These are phyloP conservation scores for Drosophila guanche DNA, from an alignment of 1,140 invertebrate species.

Conservation along the genomic window DNA sequence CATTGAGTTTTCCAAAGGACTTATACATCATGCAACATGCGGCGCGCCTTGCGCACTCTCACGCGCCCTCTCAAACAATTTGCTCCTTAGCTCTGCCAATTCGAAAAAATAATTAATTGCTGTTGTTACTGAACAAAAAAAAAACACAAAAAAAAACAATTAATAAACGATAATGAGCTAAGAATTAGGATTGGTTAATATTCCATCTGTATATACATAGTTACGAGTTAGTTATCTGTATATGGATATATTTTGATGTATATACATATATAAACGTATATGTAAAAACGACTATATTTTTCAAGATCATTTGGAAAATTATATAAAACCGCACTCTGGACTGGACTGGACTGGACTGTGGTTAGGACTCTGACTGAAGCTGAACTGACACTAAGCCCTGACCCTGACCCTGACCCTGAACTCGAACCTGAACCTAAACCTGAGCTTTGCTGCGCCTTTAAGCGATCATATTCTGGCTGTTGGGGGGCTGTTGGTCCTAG, in stretches of 20 bases:
- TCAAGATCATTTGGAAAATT: slow-evolving; percentile 83
- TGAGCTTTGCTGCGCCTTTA: background rate
- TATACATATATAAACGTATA: slow-evolving; percentile 47
- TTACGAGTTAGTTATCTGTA: slow-evolving; percentile 38
- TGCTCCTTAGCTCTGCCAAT: slow-evolving; percentile 18
- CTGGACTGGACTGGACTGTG: slow-evolving; percentile 47
- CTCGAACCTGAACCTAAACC: background rate
- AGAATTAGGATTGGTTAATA: slow-evolving; percentile 65
- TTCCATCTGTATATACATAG: slow-evolving; percentile 51
- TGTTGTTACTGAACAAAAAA: slow-evolving; percentile 5
- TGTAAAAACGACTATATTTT: slow-evolving; percentile 82
- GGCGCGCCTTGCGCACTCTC: slow-evolving; percentile 59
- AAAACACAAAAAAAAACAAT: slow-evolving; percentile 18
- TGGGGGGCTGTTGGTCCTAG: too few species aligned
- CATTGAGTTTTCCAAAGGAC: slow-evolving; percentile 76
- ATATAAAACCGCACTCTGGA: slow-evolving; percentile 61
- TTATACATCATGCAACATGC: slow-evolving; percentile 62
- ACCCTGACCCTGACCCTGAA: slow-evolving; percentile 8
- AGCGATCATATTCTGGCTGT: background rate
- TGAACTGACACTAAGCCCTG: slow-evolving; percentile 10
- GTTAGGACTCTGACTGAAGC: slow-evolving; percentile 40
- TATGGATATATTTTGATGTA: slow-evolving; percentile 43
- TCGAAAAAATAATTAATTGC: slow-evolving; percentile 28
- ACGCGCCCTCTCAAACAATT: slow-evolving; percentile 30
- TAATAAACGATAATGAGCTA: slow-evolving; percentile 37